Evolutionary conservation across 2,113 vertebrate species (phyloP).

Genomic region (Cygnus buccinator): DNA sequence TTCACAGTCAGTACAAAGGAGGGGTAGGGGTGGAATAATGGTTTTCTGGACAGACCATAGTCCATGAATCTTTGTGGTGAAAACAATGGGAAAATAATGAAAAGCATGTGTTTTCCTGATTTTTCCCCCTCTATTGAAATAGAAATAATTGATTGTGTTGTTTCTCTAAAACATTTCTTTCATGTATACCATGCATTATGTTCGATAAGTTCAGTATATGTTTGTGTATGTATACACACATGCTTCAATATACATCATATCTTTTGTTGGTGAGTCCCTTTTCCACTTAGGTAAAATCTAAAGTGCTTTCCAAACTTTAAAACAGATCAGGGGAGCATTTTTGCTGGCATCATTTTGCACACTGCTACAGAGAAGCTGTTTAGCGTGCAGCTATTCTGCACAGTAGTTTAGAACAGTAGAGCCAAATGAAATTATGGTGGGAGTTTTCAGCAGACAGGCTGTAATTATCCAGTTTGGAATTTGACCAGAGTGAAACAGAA

Average conservation of each 20-base stretch:
- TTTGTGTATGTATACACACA: neutral
- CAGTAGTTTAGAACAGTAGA: neutral
- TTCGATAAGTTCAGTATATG: neutral
- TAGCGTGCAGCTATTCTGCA: neutral
- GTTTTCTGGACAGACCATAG: neutral
- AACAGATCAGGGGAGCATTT: neutral
- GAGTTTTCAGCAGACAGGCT: slow-evolving; percentile 58
- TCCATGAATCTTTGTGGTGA: neutral
- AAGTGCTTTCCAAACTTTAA: neutral
- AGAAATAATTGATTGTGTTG: neutral
- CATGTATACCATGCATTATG: neutral
- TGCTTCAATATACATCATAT: neutral
- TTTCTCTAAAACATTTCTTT: neutral
- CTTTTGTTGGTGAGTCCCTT: neutral
- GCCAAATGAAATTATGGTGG: slow-evolving; percentile 56
- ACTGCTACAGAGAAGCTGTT: slow-evolving; percentile 16
- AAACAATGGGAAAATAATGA: slow-evolving; percentile 28
- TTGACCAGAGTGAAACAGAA: slow-evolving; percentile 64
- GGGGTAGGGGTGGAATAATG: neutral
- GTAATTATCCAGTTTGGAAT: slow-evolving; percentile 70
- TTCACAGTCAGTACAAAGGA: neutral
- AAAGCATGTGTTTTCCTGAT: neutral
- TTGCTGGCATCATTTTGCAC: neutral
- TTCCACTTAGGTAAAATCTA: neutral
- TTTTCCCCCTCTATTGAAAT: neutral